These are phyloP conservation scores for Cephus runcator DNA, from an alignment of 2,888 invertebrate genomes.

Conservation along the genomic window DNA sequence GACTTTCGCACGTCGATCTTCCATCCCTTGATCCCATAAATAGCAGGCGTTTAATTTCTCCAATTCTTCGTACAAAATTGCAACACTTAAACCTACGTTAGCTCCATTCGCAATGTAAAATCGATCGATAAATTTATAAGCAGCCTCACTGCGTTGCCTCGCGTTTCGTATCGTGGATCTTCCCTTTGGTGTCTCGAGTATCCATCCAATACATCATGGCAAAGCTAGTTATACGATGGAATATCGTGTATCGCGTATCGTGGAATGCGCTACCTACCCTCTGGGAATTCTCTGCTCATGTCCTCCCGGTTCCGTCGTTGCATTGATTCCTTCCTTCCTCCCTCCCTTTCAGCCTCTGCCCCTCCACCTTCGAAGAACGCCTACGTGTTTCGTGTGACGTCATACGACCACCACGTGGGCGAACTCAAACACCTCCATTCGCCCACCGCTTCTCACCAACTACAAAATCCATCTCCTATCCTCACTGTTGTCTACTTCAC, in stretches of 20 bases:
- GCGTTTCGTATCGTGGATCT: too few relatives aligned
- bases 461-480: conserved; percentile 39
- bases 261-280: conserved; percentile 45
- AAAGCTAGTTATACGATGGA: too few relatives aligned
- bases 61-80: too few relatives aligned
- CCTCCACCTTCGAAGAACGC: conserved; percentile 45
- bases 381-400: conserved; percentile 68
- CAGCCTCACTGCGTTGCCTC: too few relatives aligned
- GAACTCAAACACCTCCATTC: conserved; percentile 57
- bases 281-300: conserved; percentile 55
- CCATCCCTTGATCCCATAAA: too few relatives aligned
- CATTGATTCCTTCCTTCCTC: conserved; percentile 52
- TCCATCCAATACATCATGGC: too few relatives aligned
- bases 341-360: conserved; percentile 14
- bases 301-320: conserved; percentile 49
- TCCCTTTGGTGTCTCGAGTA: too few relatives aligned
- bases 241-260: conserved; percentile 33
- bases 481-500: conserved; percentile 27
- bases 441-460: neutral
- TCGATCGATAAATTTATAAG: too few relatives aligned
- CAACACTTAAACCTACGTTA: too few relatives aligned
- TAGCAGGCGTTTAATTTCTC: too few relatives aligned
- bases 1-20: too few relatives aligned
- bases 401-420: conserved; percentile 61
- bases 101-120: too few relatives aligned